phyloP scores from a whole-genome alignment of 2,797 vertebrate species.

The Thripadectes ignobilis region DNA sequence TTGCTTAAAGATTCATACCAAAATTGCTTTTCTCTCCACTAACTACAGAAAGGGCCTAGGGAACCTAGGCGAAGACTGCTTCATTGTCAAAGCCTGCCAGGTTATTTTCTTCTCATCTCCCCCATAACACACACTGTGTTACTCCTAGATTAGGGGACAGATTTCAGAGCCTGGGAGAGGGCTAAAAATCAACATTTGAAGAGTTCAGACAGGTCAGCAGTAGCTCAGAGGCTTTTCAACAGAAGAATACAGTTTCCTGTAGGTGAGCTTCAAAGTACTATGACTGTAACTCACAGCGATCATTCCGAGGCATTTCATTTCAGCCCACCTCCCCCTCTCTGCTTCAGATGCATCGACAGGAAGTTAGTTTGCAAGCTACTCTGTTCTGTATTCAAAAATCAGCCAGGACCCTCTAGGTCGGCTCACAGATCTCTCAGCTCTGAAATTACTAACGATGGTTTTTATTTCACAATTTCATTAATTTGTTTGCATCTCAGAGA shows the following conservation, averaged over 20 bases:
- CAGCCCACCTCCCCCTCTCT: background rate
- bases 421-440: background rate
- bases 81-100: background rate
- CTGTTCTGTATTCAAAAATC: background rate
- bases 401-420: background rate
- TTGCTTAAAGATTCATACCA: background rate
- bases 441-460: background rate
- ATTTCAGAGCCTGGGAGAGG: background rate
- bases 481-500: background rate
- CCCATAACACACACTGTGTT: background rate
- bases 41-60: background rate
- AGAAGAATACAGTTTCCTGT: background rate
- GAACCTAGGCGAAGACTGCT: background rate
- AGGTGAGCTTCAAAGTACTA: background rate
- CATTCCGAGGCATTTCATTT: background rate
- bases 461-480: background rate
- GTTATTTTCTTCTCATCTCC: rapidly evolving
- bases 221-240: background rate
- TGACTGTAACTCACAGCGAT: background rate
- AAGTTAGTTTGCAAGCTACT: background rate
- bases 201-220: background rate
- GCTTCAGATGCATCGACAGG: background rate
- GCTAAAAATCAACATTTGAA: background rate
- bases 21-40: background rate
- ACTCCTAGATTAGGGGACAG: background rate